A percentile compares a stretch with the other conserved stretches of the same genome.
phyloP scores from a whole-genome alignment of 1,140 invertebrate species.

The Arctopsyche grandis region DNA sequence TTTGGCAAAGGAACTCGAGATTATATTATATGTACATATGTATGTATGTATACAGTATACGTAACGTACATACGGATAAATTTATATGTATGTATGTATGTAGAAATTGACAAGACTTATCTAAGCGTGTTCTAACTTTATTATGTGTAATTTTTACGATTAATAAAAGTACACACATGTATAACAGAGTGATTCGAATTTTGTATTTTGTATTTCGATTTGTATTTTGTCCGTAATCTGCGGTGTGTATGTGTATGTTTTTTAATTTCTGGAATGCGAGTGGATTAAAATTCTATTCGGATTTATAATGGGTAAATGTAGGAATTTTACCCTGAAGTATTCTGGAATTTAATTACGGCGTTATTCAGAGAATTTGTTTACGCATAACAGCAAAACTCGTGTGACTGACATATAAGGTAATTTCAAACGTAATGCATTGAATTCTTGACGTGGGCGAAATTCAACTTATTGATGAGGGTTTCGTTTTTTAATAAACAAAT shows the following conservation, averaged over 20 bases:
- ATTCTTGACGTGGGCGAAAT: too few relatives aligned
- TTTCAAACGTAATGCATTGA: not conserved
- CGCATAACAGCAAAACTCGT: not conserved
- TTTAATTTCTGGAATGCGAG: not conserved
- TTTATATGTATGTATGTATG: too few relatives aligned
- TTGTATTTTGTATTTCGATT: too few relatives aligned
- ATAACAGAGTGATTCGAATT: too few relatives aligned
- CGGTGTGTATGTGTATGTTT: too few relatives aligned
- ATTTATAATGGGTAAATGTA: constrained; percentile 16
- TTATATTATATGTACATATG: not conserved
- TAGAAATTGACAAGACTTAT: too few relatives aligned
- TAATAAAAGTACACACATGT: too few relatives aligned
- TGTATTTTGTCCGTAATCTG: too few relatives aligned
- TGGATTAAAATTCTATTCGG: not conserved
- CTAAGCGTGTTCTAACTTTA: not conserved
- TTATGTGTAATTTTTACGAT: too few relatives aligned
- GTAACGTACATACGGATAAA: constrained; percentile 16
- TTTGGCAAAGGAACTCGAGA: not conserved
- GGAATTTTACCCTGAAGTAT: not conserved
- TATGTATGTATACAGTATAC: too few relatives aligned
- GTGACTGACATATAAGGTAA: constrained; percentile 13
- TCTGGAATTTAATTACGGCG: constrained; percentile 21
- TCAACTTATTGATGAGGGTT: too few relatives aligned
- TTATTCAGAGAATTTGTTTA: not conserved
- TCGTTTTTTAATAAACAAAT: too few relatives aligned